Base-by-base conservation (phyloP, 2,113 vertebrate species). In the Aptenodytes patagonicus region DNA sequence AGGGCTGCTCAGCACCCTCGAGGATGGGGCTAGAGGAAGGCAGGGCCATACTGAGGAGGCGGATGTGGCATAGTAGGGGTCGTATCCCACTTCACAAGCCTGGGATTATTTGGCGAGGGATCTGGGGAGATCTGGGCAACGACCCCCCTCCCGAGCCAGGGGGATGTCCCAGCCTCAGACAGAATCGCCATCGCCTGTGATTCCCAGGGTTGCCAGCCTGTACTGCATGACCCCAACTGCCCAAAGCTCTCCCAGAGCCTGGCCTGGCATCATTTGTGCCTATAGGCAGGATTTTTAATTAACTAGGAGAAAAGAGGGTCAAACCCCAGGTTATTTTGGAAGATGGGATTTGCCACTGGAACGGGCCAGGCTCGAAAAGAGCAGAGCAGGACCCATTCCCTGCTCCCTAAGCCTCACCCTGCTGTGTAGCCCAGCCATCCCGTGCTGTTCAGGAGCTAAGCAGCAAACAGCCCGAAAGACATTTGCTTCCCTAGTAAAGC, bases 121-220 rank as follows among this genome's bases (percentile, higher is more conserved):
- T 52, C 40, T 29, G 70, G 75, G 36, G 28, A 77, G 31, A 36
- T 34, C 14, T 13, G 19, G 42, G 58, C 52, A 60, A 12, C 0
- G 10, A 65, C 4, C 19, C 49, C 17, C 4, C 3, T 42, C 36
- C 51, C 0, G 4, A 69, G 42, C 55, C 55, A 54, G 54, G 21
- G 32, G 4, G 8, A 22, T 15, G 7, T 32, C 17, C 70, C 2
- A 1, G 19, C 11, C 25, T 57, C 3, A 3, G 34, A 25, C 21
- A 75, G 34, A 57, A 46, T 14, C 10, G 2, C 22, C 28, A 25
- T 22, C 0, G 0, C 44, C 57, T 21, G 51, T 1, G 0, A 2
- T 40, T 62, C 22, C 34, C 0, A 0, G 22, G 5, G 10, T 6
- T 40, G 6, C 40, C 79, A 71, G 52, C 13, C 46, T 34, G n/a